A percentile compares a stretch with the other conserved stretches of the same genome.
phyloP scores from a whole-genome alignment of 2,797 vertebrate genomes.

The Alauda arvensis region DNA sequence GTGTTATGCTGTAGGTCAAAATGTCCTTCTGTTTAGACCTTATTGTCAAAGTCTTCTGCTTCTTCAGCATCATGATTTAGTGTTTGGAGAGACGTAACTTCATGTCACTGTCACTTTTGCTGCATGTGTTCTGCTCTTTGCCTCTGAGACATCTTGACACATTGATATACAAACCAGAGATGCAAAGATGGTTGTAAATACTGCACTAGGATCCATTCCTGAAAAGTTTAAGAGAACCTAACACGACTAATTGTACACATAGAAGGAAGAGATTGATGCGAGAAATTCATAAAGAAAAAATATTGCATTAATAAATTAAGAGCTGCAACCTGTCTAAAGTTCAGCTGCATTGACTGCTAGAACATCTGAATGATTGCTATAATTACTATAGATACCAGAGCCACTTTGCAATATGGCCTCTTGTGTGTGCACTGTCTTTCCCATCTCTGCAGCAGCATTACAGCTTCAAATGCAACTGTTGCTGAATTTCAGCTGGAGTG shows the following conservation, averaged over 20 bases:
- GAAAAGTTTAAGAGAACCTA: conserved; percentile 1
- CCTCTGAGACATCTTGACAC: conserved; percentile 61
- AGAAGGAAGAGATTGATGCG: neutral
- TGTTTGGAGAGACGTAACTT: conserved; percentile 10
- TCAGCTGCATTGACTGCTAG: neutral
- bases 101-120: conserved; percentile 48
- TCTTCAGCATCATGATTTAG: conserved; percentile 46
- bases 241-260: neutral
- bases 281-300: conserved; percentile 33
- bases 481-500: conserved; percentile 10
- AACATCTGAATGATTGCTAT: conserved; percentile 15
- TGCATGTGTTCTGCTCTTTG: conserved; percentile 47
- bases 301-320: conserved; percentile 39
- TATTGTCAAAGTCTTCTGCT: conserved; percentile 34
- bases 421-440: neutral
- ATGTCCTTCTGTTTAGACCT: conserved; percentile 56
- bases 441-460: neutral
- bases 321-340: conserved; percentile 6
- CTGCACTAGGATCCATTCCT: neutral
- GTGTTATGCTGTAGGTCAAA: conserved; percentile 50
- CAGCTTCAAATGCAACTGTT: conserved; percentile 39
- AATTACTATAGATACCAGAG: conserved; percentile 3
- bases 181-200: conserved; percentile 49
- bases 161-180: conserved; percentile 57
- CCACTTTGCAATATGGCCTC: conserved; percentile 19